These are phyloP conservation scores for Scolanthus callimorphus DNA, from an alignment of 92 coral and sea anemone species.

Conservation along the genomic window DNA sequence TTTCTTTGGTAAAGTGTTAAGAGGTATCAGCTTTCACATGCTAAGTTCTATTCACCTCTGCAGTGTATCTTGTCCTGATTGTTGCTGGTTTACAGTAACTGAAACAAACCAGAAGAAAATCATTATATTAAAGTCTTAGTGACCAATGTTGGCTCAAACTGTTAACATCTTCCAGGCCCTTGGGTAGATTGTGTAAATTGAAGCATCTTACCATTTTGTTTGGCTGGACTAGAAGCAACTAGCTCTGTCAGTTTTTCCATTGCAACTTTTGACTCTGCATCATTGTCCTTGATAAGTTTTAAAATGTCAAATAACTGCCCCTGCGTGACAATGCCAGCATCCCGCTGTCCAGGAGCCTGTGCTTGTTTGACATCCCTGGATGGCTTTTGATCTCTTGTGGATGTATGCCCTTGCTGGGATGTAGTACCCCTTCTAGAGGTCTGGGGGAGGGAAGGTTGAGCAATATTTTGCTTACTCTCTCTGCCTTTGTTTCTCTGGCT, in stretches of 20 bases:
- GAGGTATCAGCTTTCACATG: too few relatives aligned
- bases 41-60: not conserved
- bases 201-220: not conserved
- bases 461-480: not conserved
- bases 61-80: not conserved
- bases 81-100: not conserved
- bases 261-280: not conserved
- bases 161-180: too few relatives aligned
- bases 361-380: not conserved
- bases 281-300: not conserved
- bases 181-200: too few relatives aligned
- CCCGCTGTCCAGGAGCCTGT: not conserved
- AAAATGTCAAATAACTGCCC: not conserved
- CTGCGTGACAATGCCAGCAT: not conserved
- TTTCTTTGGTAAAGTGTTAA: too few relatives aligned
- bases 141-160: not conserved
- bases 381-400: too few relatives aligned
- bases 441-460: too few relatives aligned
- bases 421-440: too few relatives aligned
- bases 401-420: too few relatives aligned
- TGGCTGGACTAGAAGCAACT: not conserved
- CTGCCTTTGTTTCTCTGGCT: not conserved
- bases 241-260: not conserved
- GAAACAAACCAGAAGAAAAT: not conserved
- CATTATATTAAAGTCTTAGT: not conserved